phyloP scores from a whole-genome alignment of 2,888 invertebrate genomes.

The Drosophila fulvimacula region DNA sequence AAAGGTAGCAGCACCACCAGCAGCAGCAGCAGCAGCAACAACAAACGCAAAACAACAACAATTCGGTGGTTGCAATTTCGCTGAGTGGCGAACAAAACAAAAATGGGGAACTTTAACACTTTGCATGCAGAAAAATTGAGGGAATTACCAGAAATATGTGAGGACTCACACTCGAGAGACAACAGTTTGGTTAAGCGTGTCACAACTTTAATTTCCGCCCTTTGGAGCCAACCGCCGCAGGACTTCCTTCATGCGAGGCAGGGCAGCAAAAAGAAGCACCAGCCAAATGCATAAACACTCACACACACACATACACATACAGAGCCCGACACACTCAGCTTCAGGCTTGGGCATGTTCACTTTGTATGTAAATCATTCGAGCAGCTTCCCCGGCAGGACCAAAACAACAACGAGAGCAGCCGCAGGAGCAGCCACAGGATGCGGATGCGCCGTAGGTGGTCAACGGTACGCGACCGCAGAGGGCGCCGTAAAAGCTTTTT shows the following conservation, averaged over 20 bases:
- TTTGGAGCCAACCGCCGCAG: constrained; percentile 58
- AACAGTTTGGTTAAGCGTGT: constrained; percentile 68
- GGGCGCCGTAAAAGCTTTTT: constrained; percentile 82
- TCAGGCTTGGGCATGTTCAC: constrained; percentile 68
- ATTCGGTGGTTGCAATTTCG: constrained; percentile 71
- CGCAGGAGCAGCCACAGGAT: constrained; percentile 62
- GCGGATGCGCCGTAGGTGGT: constrained; percentile 75
- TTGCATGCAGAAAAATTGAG: constrained; percentile 48
- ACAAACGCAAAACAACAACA: constrained; percentile 33
- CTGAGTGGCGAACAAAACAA: constrained; percentile 50
- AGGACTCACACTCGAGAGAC: constrained; percentile 41
- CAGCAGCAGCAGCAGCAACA: constrained; percentile 30
- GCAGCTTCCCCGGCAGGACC: constrained; percentile 53
- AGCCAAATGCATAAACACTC: constrained; percentile 41
- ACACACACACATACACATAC: background rate
- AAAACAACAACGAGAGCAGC: constrained; percentile 54
- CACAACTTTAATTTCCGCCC: constrained; percentile 75
- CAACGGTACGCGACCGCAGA: constrained; percentile 78
- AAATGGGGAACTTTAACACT: constrained; percentile 55
- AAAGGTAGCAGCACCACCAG: constrained; percentile 57
- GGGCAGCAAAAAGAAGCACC: constrained; percentile 40
- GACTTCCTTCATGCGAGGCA: constrained; percentile 51
- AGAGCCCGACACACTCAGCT: constrained; percentile 27
- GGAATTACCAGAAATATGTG: constrained; percentile 53
- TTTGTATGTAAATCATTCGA: constrained; percentile 77